Evolutionary conservation across 92 coral and sea anemone genomes (phyloP), one percentile per base, ranked within the genome.

Genomic region (Muricea muricata): DNA sequence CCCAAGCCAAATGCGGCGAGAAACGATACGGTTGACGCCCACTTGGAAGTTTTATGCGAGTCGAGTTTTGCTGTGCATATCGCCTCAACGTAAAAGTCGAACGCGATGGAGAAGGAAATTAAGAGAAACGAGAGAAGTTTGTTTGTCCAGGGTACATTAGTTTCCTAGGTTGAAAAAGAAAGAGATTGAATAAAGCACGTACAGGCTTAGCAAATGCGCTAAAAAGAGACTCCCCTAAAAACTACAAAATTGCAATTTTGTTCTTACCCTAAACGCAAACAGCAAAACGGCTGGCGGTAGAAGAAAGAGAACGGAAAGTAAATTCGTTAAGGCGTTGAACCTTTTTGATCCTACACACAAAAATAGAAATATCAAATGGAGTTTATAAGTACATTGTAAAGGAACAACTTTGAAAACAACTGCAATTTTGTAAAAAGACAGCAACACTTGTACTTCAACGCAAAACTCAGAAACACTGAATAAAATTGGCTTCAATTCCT

Each of bases 11-110:
- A 80, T 8, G 97, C 99, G 2, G 87, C 91, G 21, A 93, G 56
- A 83, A 97, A 97, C 24, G 99, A 97, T 6, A 97, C 94, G 24
- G 65, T 85, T 9, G 99, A 94, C 17, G 98, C 97, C 26, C 94
- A 86, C 67, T 94, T 97, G 45, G 89, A 84, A 11, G 98, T 91
- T 82, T 86, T 79, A 56, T 92, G 90, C 4, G 86, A 87, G 55
- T 97, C 99, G 58, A 97, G 91, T 71, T 97, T 97, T 40, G 99
- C 89, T 33, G 88, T 52, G 61, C 98, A 97, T 91, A 97, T 92
- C 45, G 97, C 89, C 72, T 97, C 98, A 30, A 97, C 93, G 74
- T 97, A 97, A 81, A 92, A 97, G 84, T 97, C 99, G 80, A 97
- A 78, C 31, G 94, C 87, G 73, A 92, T 93, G 63, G 91, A 88